These are phyloP conservation scores for Ovibos moschatus DNA, from an alignment of 2,113 vertebrate genomes.

Conservation along the genomic window DNA sequence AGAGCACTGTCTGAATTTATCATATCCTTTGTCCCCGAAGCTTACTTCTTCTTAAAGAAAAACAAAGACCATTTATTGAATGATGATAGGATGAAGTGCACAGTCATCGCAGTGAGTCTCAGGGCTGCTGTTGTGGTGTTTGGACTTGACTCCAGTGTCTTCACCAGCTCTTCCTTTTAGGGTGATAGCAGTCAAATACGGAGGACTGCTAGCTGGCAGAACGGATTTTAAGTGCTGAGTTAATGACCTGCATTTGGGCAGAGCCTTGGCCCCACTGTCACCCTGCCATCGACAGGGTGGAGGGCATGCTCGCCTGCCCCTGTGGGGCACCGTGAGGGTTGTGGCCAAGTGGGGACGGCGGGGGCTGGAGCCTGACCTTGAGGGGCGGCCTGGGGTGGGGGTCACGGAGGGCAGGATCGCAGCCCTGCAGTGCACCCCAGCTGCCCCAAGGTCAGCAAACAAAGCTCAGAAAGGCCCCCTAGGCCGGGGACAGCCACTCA, in stretches of 20 bases:
- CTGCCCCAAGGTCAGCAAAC: too few species aligned
- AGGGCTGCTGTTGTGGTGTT: too few species aligned
- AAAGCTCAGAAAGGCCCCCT: background rate
- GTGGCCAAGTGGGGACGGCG: accelerated
- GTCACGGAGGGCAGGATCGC: accelerated
- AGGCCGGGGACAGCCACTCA: too few species aligned
- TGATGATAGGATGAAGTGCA: background rate
- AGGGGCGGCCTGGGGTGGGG: background rate
- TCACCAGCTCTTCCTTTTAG: background rate
- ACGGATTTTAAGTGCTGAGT: background rate
- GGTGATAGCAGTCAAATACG: background rate
- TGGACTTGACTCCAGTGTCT: background rate
- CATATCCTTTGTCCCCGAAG: background rate
- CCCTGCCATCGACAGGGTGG: background rate
- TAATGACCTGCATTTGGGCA: too few species aligned
- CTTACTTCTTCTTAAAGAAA: background rate
- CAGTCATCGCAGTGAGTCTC: background rate
- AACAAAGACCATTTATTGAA: background rate
- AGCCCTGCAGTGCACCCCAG: background rate
- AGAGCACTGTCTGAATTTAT: background rate
- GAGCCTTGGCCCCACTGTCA: background rate
- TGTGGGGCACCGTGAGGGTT: accelerated
- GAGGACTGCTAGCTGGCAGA: background rate
- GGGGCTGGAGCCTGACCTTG: background rate
- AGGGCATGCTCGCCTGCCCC: background rate